A percentile compares a stretch with the other conserved stretches of the same genome.
These are phyloP conservation scores for Avahi laniger DNA, from an alignment of 2,797 vertebrate genomes.

Conservation along the genomic window DNA sequence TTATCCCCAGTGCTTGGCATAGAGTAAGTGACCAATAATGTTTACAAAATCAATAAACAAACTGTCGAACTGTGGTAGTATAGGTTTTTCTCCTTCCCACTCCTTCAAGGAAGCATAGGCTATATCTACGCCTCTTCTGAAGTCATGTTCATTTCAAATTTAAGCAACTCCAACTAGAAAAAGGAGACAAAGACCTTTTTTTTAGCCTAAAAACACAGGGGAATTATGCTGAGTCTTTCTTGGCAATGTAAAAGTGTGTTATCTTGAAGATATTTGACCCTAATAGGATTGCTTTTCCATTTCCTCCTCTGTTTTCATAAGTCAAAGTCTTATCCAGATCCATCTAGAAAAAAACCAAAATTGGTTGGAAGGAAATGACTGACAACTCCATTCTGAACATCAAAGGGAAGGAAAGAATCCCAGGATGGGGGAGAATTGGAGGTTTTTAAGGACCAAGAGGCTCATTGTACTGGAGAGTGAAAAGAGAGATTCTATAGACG, in stretches of 20 bases:
- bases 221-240: conserved; percentile 26
- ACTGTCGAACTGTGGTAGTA: neutral
- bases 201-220: neutral
- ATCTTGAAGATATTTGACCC: conserved; percentile 42
- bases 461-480: neutral
- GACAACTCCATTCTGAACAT: conserved; percentile 12
- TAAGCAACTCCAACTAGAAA: neutral
- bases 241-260: conserved; percentile 17
- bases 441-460: neutral
- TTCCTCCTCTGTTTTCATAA: conserved; percentile 34
- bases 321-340: neutral
- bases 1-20: neutral
- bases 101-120: neutral
- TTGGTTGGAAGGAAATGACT: neutral
- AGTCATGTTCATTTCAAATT: neutral
- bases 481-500: neutral
- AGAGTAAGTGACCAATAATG: neutral
- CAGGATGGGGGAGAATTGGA: neutral
- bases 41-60: conserved; percentile 30
- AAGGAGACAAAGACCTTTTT: neutral
- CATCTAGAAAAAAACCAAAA: neutral
- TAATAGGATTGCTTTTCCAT: conserved; percentile 21
- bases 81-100: neutral
- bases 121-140: neutral
- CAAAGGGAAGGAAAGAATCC: conserved; percentile 7